These are phyloP conservation scores for Euthynnus affinis DNA, from an alignment of 2,797 vertebrate species.

Conservation along the genomic window DNA sequence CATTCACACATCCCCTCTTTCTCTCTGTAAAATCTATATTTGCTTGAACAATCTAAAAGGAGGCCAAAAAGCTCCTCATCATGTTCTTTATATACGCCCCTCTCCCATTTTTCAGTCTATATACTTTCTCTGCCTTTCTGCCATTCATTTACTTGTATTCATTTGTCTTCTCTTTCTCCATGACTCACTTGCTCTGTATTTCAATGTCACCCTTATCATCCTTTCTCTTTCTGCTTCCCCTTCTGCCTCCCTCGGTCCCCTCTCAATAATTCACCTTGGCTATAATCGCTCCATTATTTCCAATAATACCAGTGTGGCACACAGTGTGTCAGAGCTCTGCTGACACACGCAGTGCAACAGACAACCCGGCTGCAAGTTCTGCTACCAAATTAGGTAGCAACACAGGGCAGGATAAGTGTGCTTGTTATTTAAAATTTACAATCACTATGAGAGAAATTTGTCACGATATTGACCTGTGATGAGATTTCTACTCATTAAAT, in stretches of 20 bases:
- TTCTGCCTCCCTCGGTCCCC: slow-evolving; percentile 28
- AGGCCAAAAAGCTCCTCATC: slow-evolving; percentile 1
- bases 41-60: slow-evolving; percentile 30
- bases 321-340: slow-evolving; percentile 43
- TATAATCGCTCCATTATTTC: slow-evolving; percentile 71
- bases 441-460: slow-evolving; percentile 12
- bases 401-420: not conserved
- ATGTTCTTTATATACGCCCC: not conserved
- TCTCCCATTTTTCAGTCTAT: not conserved
- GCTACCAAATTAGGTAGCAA: not conserved
- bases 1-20: not conserved
- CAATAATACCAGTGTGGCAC: slow-evolving; percentile 62
- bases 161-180: slow-evolving; percentile 9
- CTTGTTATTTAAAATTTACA: slow-evolving; percentile 17
- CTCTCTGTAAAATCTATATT: slow-evolving; percentile 36
- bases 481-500: slow-evolving; percentile 36
- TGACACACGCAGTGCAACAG: slow-evolving; percentile 25
- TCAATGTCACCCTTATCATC: slow-evolving; percentile 35
- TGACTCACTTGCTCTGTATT: slow-evolving; percentile 52
- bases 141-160: slow-evolving; percentile 11
- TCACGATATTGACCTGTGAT: not conserved
- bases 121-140: slow-evolving; percentile 3
- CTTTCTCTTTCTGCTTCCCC: slow-evolving; percentile 8
- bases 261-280: slow-evolving; percentile 72
- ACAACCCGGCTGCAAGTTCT: slow-evolving; percentile 27